Base-by-base conservation (phyloP, 2,113 vertebrate genomes). In the Plecturocebus donacophilus region DNA sequence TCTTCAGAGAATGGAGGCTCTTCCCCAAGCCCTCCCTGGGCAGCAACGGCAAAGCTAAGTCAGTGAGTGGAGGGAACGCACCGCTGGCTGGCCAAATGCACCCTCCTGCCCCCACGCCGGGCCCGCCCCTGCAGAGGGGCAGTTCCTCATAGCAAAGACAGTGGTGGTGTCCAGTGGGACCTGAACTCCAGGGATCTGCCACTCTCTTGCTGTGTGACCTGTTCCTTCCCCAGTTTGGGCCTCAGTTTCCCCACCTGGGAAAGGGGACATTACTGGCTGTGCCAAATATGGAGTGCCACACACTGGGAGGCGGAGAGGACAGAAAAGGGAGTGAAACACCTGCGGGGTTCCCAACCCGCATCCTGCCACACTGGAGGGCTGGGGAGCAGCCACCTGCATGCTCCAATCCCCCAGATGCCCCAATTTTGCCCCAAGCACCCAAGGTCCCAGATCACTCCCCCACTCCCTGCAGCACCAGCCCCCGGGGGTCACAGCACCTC, bases 401-500 rank as follows among this genome's bases (percentile, higher is more conserved):
- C 32, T 27, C 45, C 30, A 20, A 38, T 14, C 54, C 11, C 27
- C 66, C 16, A 9, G 35, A 56, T 9, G 20, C 47, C 86, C 40
- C 8, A 8, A 1, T 40, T 11, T 3, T 13, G 20, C 47, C 80
- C 40, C 16, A 5, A 1, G 47, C 16, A 4, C 61, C 80, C 71
- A 64, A 21, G 27, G 40, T 38, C 66, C 52, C 8, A 5, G 5
- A 17, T 42, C 40, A 14, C 58, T 5, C 27, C 82, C 40, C n/a
- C 40, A 16, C 3, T 11, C 40, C 23, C 47, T 56, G 23, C 27
- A n/a, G 32, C 11, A 17, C 77, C 64, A 23, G 42, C 45, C 16
- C 11, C 5, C 0, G 3, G n/a, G 3, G 0, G 1, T 16, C 52
- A 38, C 17, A 21, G 47, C 14, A 3, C 14, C 54, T n/a, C 52